Percentiles rank a stretch among this genome's conserved stretches.
Conservation (phyloP, 2,797 vertebrate genomes). For the Bovichtus diacanthus region DNA sequence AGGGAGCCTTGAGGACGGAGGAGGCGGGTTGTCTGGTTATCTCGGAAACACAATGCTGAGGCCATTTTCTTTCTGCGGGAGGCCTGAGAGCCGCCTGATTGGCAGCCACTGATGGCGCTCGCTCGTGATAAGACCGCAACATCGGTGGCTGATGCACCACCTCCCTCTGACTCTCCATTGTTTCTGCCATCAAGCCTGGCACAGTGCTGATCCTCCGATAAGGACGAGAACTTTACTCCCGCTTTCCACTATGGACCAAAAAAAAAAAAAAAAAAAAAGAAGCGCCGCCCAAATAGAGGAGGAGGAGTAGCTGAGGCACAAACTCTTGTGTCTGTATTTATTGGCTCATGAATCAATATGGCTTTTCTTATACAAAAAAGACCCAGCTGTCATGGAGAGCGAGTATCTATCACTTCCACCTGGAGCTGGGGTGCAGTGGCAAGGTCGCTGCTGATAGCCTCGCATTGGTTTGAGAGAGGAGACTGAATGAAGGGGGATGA, state of each 20-base stretch:
- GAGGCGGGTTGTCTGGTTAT: slow-evolving; percentile 85
- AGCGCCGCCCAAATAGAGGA: slow-evolving; percentile 51
- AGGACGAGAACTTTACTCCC: slow-evolving; percentile 72
- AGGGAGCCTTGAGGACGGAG: slow-evolving; percentile 67
- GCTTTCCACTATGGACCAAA: slow-evolving; percentile 63
- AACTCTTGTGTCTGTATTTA: slow-evolving; percentile 87
- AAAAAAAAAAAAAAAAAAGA: slow-evolving; percentile 16
- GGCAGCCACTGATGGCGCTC: slow-evolving; percentile 86
- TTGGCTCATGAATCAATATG: slow-evolving; percentile 85
- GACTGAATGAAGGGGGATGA: slow-evolving; percentile 75
- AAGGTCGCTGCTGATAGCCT: slow-evolving; percentile 84
- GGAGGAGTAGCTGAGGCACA: slow-evolving; percentile 69
- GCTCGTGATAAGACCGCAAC: slow-evolving; percentile 83
- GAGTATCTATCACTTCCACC: slow-evolving; percentile 86
- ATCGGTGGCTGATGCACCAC: slow-evolving; percentile 72
- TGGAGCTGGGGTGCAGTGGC: slow-evolving; percentile 70
- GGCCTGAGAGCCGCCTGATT: slow-evolving; percentile 86
- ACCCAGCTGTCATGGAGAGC: slow-evolving; percentile 68
- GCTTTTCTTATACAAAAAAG: slow-evolving; percentile 82
- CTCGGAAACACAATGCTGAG: slow-evolving; percentile 85
- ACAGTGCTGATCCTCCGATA: slow-evolving; percentile 86
- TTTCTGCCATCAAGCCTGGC: slow-evolving; percentile 86
- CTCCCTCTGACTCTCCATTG: slow-evolving; percentile 81
- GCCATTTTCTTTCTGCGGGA: slow-evolving; percentile 86
- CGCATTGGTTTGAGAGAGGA: slow-evolving; percentile 58